phyloP scores from a whole-genome alignment of 2,797 vertebrate species.

The Phoebastria nigripes region DNA sequence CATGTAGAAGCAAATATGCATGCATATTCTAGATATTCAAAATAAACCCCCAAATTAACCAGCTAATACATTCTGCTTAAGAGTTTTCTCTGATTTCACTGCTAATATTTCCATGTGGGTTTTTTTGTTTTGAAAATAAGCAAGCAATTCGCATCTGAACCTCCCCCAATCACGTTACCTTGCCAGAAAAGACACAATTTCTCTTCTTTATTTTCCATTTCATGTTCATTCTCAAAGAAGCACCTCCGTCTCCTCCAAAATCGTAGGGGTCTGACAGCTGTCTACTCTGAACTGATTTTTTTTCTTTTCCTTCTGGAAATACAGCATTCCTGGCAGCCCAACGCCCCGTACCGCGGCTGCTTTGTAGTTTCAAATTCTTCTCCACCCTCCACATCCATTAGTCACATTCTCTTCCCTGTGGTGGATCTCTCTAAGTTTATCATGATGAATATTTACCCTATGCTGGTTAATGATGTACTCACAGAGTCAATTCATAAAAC shows the following conservation, averaged over 20 bases:
- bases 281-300: not conserved
- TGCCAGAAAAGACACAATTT: not conserved
- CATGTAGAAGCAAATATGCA: not conserved
- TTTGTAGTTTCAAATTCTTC: not conserved
- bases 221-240: not conserved
- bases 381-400: not conserved
- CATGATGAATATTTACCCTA: not conserved
- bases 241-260: not conserved
- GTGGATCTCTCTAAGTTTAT: not conserved
- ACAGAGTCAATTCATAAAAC: conserved; percentile 10
- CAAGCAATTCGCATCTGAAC: not conserved
- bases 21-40: not conserved
- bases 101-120: not conserved
- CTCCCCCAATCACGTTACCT: not conserved
- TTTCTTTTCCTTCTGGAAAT: not conserved
- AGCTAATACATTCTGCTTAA: not conserved
- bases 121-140: not conserved
- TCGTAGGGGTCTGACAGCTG: not conserved
- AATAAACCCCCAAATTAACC: not conserved
- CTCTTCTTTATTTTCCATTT: not conserved
- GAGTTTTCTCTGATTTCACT: not conserved
- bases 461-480: not conserved
- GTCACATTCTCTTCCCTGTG: not conserved
- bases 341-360: not conserved
- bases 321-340: not conserved